Evolutionary conservation across 1,140 invertebrate genomes (phyloP).

Genomic region (Atopsyche davidsoni): DNA sequence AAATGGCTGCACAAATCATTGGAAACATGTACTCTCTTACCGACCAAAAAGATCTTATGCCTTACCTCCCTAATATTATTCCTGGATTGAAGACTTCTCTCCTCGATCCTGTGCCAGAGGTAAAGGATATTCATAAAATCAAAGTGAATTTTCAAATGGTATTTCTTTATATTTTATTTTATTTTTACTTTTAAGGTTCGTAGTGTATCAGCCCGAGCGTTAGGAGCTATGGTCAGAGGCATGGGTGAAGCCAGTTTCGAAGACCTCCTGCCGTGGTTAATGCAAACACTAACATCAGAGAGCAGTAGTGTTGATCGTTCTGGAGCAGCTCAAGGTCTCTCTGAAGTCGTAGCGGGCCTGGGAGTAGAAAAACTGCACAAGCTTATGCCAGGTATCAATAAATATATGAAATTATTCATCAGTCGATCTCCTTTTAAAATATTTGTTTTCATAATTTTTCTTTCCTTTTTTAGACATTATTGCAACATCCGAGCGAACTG

Average conservation of each 20-base stretch:
- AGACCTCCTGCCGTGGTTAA: slow-evolving; percentile 94
- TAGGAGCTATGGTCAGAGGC: slow-evolving; percentile 94
- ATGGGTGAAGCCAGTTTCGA: slow-evolving; percentile 96
- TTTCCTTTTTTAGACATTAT: slow-evolving; percentile 73
- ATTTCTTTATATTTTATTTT: slow-evolving; percentile 3
- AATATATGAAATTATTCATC: background rate
- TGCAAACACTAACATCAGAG: slow-evolving; percentile 97
- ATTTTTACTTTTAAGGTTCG: slow-evolving; percentile 53
- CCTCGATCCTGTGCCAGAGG: slow-evolving; percentile 96
- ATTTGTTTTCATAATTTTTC: slow-evolving; percentile 10
- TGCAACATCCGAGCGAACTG: slow-evolving; percentile 84
- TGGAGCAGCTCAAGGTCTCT: slow-evolving; percentile 95
- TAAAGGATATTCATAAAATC: slow-evolving; percentile 35
- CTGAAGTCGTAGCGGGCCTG: slow-evolving; percentile 91
- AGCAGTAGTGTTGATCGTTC: slow-evolving; percentile 91
- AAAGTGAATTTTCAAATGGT: background rate
- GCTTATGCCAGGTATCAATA: slow-evolving; percentile 85
- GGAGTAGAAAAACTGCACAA: slow-evolving; percentile 93
- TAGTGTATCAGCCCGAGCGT: slow-evolving; percentile 85
- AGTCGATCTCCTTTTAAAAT: background rate
- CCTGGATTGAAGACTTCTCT: slow-evolving; percentile 95
- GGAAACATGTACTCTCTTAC: slow-evolving; percentile 99
- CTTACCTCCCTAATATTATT: slow-evolving; percentile 94
- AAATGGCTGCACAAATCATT: slow-evolving; percentile 99
- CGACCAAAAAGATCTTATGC: slow-evolving; percentile 96